Evolutionary conservation across 2,797 vertebrate genomes (phyloP), one percentile per base, ranked within the genome.

Genomic region (Oreochromis mossambicus): DNA sequence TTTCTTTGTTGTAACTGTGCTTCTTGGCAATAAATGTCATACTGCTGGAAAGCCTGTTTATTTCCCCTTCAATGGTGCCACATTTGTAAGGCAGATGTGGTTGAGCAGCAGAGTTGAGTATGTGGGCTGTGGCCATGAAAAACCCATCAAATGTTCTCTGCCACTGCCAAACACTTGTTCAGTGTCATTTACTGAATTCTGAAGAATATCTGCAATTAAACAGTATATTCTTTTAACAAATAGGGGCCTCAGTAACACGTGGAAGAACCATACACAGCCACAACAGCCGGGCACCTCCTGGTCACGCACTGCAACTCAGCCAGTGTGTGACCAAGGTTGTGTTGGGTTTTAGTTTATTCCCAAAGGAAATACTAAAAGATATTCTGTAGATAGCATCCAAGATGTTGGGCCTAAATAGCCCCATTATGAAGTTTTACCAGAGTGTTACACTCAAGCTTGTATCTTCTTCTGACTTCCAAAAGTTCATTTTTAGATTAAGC

Each of bases 1-100:
- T 21, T 12, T 24, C 51, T 52, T 54, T 54, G n/a, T 54, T 24
- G n/a, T 24, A 54, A 54, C 51, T 7, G 4, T 13, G 51, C 51
- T 54, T 54, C 11, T 0, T 7, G 51, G 0, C 51, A 54, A 54
- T 13, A 24, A 54, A 54, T 10, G n/a, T 24, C 11, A 24, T 54
- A 24, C 51, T 24, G 51, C 51, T 52, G n/a, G n/a, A 52, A 52
- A 52, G 51, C 51, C 51, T 12, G n/a, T 52, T 52, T 52, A 11
- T 21, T 52, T 52, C 10, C 51, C 51, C 51, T 24, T 24, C n/a
- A 54, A 12, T 7, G 21, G 52, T 4, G 51, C 12, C 51, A 24
- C 6, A 0, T 52, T 24, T 52, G 51, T 52, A 24, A 52, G 51
- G n/a, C 24, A 51, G 8, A 12, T 24, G n/a, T 52, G n/a, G 6